Evolutionary conservation across 2,888 invertebrate species (phyloP), one percentile per base, ranked within the genome.

Genomic region (Deroplatys truncata): DNA sequence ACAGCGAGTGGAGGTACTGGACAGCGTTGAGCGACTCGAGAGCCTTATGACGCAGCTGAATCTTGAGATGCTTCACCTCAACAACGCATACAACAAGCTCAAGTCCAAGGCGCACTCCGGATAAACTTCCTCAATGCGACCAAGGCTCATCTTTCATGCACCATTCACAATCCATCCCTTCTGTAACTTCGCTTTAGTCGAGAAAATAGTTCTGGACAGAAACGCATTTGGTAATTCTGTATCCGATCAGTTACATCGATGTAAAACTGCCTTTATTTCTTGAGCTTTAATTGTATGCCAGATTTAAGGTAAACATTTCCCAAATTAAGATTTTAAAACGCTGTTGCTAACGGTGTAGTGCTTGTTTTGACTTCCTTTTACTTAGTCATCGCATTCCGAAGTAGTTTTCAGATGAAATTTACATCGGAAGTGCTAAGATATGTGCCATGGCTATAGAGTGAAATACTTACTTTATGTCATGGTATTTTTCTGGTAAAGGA

Each of bases 1-100:
- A 82, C 98, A 99, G 93, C 96, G 97, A 91, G 97, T 99, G 86
- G 99, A 99, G 93, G 97, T 99, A 28, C 95, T 99, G 90, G 99
- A 99, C 94, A 97, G 97, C 89, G 97, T 98, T 0, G 97, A 98
- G 92, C 97, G 97, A 93, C 94, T 98, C 93, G 97, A 98, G 93
- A 96, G 96, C 86, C 95, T 98, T 92, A 96, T 98, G 92, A 95
- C 97, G 92, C 97, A 98, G 93, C 95, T 98, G 92, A 98, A 98
- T 94, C 96, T 97, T 72, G 98, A 98, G 94, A 96, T 98, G 93
- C 95, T 97, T 92, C 98, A 98, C 93, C 95, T 98, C 92, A 97
- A 97, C 93, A 98, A 97, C 93, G 98, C 98, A 92, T 95, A 98
- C 92, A 95, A 96, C 94, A 98, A 98, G 95, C 96, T 98, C 31